Base-by-base conservation (phyloP, 1,140 invertebrate genomes). In the Cylas formicarius region DNA sequence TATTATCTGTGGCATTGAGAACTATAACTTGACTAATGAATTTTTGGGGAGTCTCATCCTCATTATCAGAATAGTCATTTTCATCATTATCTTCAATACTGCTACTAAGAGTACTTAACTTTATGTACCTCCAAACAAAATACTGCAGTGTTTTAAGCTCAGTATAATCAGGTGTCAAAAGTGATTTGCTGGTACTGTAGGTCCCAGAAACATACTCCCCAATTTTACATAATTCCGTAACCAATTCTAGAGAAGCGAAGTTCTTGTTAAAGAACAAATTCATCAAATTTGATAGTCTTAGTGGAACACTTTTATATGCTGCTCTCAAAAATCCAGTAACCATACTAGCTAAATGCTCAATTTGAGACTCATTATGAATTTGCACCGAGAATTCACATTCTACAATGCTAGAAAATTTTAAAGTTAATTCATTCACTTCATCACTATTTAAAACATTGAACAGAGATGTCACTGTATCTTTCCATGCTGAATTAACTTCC, bases 401-500 rank as follows among this genome's bases (percentile, higher is more conserved):
- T 41, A 65, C 50, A 7, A 65, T 52, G 28, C 62, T 52, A 1
- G 67, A 55, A 41, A 69, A 62, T 34, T 56, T 51, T 16, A 60
- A 52, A 2, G 65, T 31, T 22, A 54, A 17, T 7, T 29, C 21
- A 4, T 23, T 7, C 10, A 38, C 42, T 20, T 50, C 43, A n/a
- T 43, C 10, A 26, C 44, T 27, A 8, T 16, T 16, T 5, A 56
- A 38, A 44, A 19, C 32, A 33, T 18, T 50, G 35, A 3, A 54
- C 48, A 26, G 56, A 23, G 27, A 52, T 4, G 61, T 63, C 10
- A 73, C 35, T n/a, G 64, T 63, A 62, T 73, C 70, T 56, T 72
- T 67, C 72, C 72, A 74, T 22, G 70, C 68, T n/a, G 68, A 71
- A 11, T 68, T 71, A 4, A 71, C 58, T 55, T 74, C 71, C 65